Percentiles rank a stretch among this genome's conserved stretches.
Evolutionary conservation across 2,797 vertebrate species (phyloP).

Genomic region (Antrozous pallidus): DNA sequence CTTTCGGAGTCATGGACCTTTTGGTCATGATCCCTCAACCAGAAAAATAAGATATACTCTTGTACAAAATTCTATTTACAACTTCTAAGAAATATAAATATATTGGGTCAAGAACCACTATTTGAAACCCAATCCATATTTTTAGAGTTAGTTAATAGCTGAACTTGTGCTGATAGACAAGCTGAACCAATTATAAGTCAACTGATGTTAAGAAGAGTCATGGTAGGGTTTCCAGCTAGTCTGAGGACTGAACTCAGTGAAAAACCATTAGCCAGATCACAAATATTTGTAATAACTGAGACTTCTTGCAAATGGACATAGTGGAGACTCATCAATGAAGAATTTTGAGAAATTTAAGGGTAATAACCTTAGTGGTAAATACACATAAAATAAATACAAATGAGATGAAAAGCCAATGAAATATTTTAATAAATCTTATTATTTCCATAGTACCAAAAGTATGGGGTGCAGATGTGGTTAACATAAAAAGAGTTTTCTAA

Average conservation of each 20-base stretch:
- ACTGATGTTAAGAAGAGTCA: background rate
- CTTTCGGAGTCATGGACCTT: background rate
- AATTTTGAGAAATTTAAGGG: background rate
- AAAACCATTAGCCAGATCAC: background rate
- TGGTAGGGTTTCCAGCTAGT: background rate
- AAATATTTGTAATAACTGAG: background rate
- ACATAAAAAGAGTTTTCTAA: slow-evolving; percentile 4
- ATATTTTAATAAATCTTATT: background rate
- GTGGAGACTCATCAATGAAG: background rate
- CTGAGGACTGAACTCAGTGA: background rate
- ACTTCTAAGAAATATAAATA: background rate
- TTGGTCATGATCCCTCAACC: background rate
- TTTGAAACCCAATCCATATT: background rate
- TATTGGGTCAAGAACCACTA: background rate
- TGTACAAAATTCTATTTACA: background rate
- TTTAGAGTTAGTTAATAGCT: background rate
- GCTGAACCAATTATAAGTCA: background rate
- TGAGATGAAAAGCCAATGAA: background rate
- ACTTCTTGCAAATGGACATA: background rate
- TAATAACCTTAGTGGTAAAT: background rate
- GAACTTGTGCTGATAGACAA: background rate
- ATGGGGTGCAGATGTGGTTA: background rate
- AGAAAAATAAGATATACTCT: background rate
- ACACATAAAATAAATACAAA: background rate
- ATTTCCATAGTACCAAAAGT: background rate